These are phyloP conservation scores for Noctilio leporinus DNA, from an alignment of 2,113 vertebrate genomes.

Conservation along the genomic window DNA sequence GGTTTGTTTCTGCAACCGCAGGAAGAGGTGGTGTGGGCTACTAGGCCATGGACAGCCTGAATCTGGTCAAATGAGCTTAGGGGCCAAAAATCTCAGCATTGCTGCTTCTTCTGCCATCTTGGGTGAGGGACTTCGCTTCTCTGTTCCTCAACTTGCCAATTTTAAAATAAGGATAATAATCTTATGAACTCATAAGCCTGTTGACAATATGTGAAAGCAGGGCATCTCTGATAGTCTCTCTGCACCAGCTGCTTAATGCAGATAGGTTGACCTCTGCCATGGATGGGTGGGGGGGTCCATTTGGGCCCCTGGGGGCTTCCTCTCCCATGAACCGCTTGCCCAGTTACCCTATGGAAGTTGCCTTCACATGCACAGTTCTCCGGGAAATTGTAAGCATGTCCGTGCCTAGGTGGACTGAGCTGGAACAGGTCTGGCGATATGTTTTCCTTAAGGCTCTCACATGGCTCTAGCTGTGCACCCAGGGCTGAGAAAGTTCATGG, in stretches of 20 bases:
- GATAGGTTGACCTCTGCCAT: neutral
- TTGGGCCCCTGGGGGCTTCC: neutral
- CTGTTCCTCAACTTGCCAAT: neutral
- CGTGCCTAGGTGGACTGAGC: neutral
- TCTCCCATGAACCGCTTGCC: neutral
- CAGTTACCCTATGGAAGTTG: fast-evolving
- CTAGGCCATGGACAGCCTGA: neutral
- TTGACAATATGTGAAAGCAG: neutral
- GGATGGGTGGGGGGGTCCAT: neutral
- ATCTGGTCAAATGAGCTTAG: neutral
- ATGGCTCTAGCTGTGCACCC: neutral
- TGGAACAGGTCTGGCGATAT: neutral
- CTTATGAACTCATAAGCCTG: neutral
- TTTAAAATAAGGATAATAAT: neutral
- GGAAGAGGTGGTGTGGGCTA: fast-evolving
- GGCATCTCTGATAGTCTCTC: neutral
- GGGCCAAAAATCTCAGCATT: fast-evolving
- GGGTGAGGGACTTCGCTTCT: neutral
- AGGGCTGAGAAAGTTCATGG: neutral
- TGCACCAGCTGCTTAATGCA: neutral
- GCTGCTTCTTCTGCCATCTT: neutral
- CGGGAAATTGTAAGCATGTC: fast-evolving
- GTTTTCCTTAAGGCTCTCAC: neutral
- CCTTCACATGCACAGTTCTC: neutral
- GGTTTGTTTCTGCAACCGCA: fast-evolving